phyloP scores from a whole-genome alignment of 2,888 invertebrate species.

The Pomacea canaliculata region DNA sequence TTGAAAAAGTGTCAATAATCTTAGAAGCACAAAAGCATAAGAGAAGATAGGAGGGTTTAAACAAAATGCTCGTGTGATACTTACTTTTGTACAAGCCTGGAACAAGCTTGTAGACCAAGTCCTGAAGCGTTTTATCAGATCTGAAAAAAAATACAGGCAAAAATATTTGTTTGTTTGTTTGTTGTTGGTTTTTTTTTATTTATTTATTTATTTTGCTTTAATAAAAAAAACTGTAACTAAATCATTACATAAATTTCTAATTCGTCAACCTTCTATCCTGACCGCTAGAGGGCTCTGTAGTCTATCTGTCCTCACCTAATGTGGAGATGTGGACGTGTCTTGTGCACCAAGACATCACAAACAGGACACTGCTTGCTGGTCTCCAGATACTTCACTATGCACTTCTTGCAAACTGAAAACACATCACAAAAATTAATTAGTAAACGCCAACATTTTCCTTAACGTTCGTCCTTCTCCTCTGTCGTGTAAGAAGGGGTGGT shows the following conservation, averaged over 20 bases:
- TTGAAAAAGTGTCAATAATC: too few species aligned
- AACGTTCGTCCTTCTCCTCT: too few species aligned
- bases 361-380: slow-evolving; percentile 90
- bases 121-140: slow-evolving; percentile 91
- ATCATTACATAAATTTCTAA: too few species aligned
- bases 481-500: too few species aligned
- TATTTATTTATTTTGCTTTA: too few species aligned
- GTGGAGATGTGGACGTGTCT: slow-evolving; percentile 86
- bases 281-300: too few species aligned
- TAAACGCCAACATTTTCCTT: background rate
- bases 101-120: slow-evolving; percentile 94
- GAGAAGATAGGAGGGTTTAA: too few species aligned
- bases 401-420: slow-evolving; percentile 87
- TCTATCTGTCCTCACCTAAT: slow-evolving; percentile 75
- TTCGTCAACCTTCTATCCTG: too few species aligned
- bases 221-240: too few species aligned
- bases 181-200: too few species aligned
- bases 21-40: too few species aligned
- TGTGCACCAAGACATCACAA: slow-evolving; percentile 94
- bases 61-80: slow-evolving; percentile 41
- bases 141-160: slow-evolving; percentile 48
- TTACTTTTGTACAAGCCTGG: slow-evolving; percentile 89
- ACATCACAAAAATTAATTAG: background rate
- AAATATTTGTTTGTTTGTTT: background rate
- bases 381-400: slow-evolving; percentile 90